Conservation (phyloP, 2,113 vertebrate genomes). For the Mionectes macconnelli region DNA sequence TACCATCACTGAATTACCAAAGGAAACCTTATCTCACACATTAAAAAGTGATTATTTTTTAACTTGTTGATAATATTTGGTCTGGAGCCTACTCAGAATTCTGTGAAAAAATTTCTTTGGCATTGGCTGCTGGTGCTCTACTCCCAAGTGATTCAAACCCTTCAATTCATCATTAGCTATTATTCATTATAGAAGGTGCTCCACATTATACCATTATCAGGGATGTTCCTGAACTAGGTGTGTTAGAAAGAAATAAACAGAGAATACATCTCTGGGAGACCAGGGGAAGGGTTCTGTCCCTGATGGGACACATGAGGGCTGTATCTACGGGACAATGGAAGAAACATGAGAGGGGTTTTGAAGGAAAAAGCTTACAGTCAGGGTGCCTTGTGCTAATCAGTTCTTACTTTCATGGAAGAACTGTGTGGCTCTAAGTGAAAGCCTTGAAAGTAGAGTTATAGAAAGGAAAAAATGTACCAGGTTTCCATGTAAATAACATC, state of each 20-base stretch:
- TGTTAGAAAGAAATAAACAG: neutral
- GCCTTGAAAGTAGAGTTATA: neutral
- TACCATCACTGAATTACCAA: neutral
- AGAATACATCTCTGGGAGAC: neutral
- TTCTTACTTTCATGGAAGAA: neutral
- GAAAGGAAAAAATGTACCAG: neutral
- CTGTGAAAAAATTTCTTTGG: fast-evolving
- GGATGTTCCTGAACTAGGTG: neutral
- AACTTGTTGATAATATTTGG: neutral
- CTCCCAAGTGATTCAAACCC: neutral
- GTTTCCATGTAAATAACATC: neutral
- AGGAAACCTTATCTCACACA: neutral
- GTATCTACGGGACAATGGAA: neutral
- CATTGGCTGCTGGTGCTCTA: neutral
- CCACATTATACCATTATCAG: neutral
- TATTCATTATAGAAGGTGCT: neutral
- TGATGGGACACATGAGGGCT: fast-evolving
- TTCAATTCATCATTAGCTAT: neutral
- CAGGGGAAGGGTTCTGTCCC: neutral
- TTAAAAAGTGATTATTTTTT: neutral
- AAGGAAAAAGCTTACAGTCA: neutral
- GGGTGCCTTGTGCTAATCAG: neutral
- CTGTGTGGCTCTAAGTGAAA: neutral
- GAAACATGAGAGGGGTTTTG: neutral
- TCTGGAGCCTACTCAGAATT: neutral